Evolutionary conservation across 2,888 invertebrate genomes (phyloP).

Genomic region (Diabrotica balteata): DNA sequence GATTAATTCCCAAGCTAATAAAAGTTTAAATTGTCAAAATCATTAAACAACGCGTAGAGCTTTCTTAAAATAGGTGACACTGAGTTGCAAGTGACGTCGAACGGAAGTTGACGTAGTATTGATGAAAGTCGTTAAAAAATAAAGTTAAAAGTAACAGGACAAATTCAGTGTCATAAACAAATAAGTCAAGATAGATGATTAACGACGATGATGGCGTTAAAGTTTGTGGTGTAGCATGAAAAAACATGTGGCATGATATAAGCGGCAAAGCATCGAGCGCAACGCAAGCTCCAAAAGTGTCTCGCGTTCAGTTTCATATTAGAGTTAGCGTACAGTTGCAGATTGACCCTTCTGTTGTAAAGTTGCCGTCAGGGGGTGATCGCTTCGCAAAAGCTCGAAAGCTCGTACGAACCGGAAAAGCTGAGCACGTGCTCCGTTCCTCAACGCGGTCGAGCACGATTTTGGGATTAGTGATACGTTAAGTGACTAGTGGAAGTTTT

Average conservation of each 20-base stretch:
- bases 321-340: constrained; percentile 54
- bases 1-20: too few species aligned
- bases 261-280: constrained; percentile 46
- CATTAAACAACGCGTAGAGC: too few species aligned
- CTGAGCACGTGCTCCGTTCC: constrained; percentile 17
- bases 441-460: constrained; percentile 16
- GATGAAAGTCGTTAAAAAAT: constrained; percentile 6
- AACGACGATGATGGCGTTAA: constrained; percentile 45
- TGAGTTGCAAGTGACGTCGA: too few species aligned
- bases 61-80: too few species aligned
- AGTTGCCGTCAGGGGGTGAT: constrained; percentile 11
- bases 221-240: constrained; percentile 47
- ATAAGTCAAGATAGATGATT: constrained; percentile 54
- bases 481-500: constrained; percentile 14
- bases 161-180: constrained; percentile 49
- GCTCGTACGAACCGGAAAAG: constrained; percentile 28
- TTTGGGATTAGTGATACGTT: constrained; percentile 14
- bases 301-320: constrained; percentile 46
- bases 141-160: constrained; percentile 14
- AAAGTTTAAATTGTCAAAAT: too few species aligned
- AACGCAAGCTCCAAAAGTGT: constrained; percentile 48
- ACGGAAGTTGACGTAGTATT: too few species aligned
- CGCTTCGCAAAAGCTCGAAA: constrained; percentile 29
- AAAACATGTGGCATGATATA: constrained; percentile 48
- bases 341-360: constrained; percentile 48